Conservation (phyloP, 2,888 invertebrate species). For the Erynnis tages region DNA sequence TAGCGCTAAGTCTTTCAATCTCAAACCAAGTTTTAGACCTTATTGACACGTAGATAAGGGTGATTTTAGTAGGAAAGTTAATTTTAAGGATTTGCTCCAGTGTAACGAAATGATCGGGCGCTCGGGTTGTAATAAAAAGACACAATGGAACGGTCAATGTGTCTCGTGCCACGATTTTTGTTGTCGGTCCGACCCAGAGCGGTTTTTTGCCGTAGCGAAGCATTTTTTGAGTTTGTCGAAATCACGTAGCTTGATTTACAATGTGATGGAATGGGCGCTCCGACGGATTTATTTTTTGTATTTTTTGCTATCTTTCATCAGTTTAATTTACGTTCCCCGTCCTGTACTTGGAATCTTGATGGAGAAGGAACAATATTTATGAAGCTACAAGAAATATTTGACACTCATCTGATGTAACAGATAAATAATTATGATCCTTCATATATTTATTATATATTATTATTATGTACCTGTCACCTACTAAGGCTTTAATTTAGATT, state of each 20-base stretch:
- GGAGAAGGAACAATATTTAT: not conserved
- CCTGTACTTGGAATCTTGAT: not conserved
- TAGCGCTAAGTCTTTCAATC: constrained; percentile 27
- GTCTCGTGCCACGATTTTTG: constrained; percentile 75
- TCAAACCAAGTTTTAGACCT: constrained; percentile 31
- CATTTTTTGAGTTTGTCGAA: constrained; percentile 55
- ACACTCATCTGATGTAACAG: too few relatives aligned
- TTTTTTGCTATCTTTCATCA: constrained; percentile 2
- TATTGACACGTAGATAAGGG: constrained; percentile 4
- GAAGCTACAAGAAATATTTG: not conserved
- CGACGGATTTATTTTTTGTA: constrained; percentile 8
- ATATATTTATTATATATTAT: too few relatives aligned
- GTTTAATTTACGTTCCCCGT: constrained; percentile 8
- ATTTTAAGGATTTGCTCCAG: constrained; percentile 49
- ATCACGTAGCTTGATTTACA: constrained; percentile 57
- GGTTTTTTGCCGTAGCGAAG: constrained; percentile 41
- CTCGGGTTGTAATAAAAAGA: constrained; percentile 55
- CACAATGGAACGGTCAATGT: constrained; percentile 67
- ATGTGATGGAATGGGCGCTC: constrained; percentile 37
- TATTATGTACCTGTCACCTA: too few relatives aligned
- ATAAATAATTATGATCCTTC: too few relatives aligned
- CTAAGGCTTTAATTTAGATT: too few relatives aligned
- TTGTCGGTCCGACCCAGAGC: constrained; percentile 45
- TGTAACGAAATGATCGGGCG: constrained; percentile 61
- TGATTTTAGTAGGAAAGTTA: constrained; percentile 29